These are phyloP conservation scores for Drosophila elegans DNA, from an alignment of 1,140 invertebrate genomes.

Conservation along the genomic window DNA sequence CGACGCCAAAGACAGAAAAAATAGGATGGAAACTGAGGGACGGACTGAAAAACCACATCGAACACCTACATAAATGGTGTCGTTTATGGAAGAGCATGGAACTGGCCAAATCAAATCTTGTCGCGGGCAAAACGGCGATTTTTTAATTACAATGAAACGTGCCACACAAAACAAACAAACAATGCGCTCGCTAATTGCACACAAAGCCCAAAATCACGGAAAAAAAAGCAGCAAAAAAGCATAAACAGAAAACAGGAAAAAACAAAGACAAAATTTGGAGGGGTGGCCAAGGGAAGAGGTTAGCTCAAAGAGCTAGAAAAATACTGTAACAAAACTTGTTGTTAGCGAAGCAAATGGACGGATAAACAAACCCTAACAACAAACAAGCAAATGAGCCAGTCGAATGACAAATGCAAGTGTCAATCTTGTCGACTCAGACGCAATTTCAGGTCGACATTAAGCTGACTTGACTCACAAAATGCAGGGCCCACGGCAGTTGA, in stretches of 20 bases:
- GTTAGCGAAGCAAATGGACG: slow-evolving; percentile 69
- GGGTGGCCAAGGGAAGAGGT: background rate
- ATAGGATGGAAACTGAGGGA: slow-evolving; percentile 1
- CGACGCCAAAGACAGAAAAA: background rate
- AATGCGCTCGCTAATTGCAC: slow-evolving; percentile 73
- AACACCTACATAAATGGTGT: slow-evolving; percentile 38
- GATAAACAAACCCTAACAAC: slow-evolving; percentile 51
- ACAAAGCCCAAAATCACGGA: slow-evolving; percentile 57
- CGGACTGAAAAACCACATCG: slow-evolving; percentile 6
- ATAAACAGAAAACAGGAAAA: slow-evolving; percentile 55
- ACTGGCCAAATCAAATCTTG: slow-evolving; percentile 32
- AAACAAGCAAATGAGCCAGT: slow-evolving; percentile 62
- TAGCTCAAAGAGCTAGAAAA: slow-evolving; percentile 1
- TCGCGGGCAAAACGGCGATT: slow-evolving; percentile 39
- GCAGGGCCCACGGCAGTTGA: slow-evolving; percentile 12
- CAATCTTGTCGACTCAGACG: slow-evolving; percentile 43
- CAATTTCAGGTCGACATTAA: slow-evolving; percentile 63
- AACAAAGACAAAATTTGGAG: slow-evolving; percentile 9
- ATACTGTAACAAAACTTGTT: slow-evolving; percentile 65
- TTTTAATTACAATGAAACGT: slow-evolving; percentile 78
- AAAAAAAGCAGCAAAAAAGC: slow-evolving; percentile 37
- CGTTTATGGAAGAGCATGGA: slow-evolving; percentile 14
- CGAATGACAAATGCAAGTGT: slow-evolving; percentile 75
- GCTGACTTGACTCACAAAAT: slow-evolving; percentile 56
- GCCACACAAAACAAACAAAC: slow-evolving; percentile 68